phyloP scores from a whole-genome alignment of 2,888 invertebrate genomes.

The Dione juno region DNA sequence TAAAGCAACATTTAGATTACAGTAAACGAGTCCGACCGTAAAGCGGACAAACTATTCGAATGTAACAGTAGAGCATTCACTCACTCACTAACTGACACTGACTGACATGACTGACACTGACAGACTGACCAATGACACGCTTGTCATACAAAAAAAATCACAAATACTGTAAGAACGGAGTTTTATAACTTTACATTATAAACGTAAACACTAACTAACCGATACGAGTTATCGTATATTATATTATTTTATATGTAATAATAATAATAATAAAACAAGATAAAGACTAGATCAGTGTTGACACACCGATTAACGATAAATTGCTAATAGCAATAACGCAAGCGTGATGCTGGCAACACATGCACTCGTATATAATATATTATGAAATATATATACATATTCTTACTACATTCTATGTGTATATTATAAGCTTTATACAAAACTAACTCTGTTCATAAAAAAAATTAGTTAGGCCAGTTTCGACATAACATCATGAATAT shows the following conservation, averaged over 20 bases:
- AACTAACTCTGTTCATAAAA: slow-evolving; percentile 2
- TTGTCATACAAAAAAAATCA: slow-evolving; percentile 64
- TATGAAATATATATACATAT: slow-evolving; percentile 5
- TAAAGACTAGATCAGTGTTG: slow-evolving; percentile 79
- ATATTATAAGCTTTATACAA: not conserved
- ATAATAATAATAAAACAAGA: slow-evolving; percentile 76
- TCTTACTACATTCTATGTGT: not conserved
- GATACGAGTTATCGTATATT: slow-evolving; percentile 67
- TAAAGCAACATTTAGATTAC: slow-evolving; percentile 84
- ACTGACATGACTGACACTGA: slow-evolving; percentile 51
- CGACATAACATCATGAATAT: not conserved
- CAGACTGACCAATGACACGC: slow-evolving; percentile 44
- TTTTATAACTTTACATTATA: slow-evolving; percentile 81
- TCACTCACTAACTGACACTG: slow-evolving; percentile 50
- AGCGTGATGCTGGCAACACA: slow-evolving; percentile 45
- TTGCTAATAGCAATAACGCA: slow-evolving; percentile 65
- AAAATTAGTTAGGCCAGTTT: slow-evolving; percentile 12
- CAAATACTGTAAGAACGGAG: slow-evolving; percentile 82
- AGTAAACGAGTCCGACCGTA: slow-evolving; percentile 75
- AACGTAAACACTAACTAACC: slow-evolving; percentile 81
- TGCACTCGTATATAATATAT: slow-evolving; percentile 11
- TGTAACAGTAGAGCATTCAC: slow-evolving; percentile 79
- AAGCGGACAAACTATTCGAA: slow-evolving; percentile 77
- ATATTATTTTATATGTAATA: slow-evolving; percentile 73
- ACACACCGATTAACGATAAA: slow-evolving; percentile 83